Evolutionary conservation across 2,888 invertebrate species (phyloP).

Genomic region (Synanthedon tipuliformis): DNA sequence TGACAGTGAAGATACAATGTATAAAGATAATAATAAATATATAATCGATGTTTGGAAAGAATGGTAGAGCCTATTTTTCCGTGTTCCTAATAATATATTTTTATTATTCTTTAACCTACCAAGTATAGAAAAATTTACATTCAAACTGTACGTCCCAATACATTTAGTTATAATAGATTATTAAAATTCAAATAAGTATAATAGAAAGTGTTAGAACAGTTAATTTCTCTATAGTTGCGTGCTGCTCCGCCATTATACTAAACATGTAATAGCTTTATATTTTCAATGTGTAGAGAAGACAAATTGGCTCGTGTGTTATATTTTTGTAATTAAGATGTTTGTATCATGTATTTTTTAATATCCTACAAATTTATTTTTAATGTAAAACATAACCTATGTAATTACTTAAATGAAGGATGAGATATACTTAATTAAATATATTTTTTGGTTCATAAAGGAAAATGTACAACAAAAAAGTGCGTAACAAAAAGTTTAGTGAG

Average conservation of each 20-base stretch:
- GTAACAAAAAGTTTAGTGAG: too few relatives aligned
- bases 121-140: too few relatives aligned
- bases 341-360: too few relatives aligned
- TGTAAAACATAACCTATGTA: slow-evolving; percentile 2
- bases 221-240: slow-evolving; percentile 9
- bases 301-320: slow-evolving; percentile 4
- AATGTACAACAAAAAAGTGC: too few relatives aligned
- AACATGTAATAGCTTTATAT: slow-evolving; percentile 6
- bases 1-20: too few relatives aligned
- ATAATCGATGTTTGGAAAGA: too few relatives aligned
- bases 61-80: too few relatives aligned
- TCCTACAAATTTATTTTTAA: slow-evolving; percentile 1
- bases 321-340: slow-evolving; percentile 3
- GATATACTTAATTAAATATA: not conserved
- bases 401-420: slow-evolving; percentile 3
- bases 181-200: not conserved
- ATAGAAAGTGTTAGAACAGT: not conserved
- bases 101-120: too few relatives aligned
- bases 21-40: too few relatives aligned
- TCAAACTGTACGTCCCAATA: too few relatives aligned
- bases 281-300: slow-evolving; percentile 6
- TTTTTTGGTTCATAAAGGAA: too few relatives aligned
- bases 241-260: slow-evolving; percentile 9
- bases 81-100: too few relatives aligned
- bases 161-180: not conserved